Percentiles rank a stretch among this genome's conserved stretches.
Evolutionary conservation across 2,113 vertebrate genomes (phyloP).

Genomic region (Todiramphus saurophagus): DNA sequence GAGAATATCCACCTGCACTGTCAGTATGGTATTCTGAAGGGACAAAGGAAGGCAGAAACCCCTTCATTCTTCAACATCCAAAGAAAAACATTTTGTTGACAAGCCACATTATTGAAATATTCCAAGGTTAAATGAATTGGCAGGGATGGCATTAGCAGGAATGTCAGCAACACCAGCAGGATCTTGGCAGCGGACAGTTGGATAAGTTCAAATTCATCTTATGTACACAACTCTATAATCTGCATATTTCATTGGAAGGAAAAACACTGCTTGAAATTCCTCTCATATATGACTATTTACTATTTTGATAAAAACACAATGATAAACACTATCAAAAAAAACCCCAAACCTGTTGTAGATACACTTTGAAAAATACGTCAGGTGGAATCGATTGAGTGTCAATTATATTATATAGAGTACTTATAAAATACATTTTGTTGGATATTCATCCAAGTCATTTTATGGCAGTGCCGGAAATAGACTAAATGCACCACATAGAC

Average conservation of each 20-base stretch:
- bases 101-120: background rate
- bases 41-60: background rate
- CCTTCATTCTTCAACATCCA: background rate
- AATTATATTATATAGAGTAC: background rate
- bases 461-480: background rate
- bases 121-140: background rate
- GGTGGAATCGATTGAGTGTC: background rate
- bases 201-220: background rate
- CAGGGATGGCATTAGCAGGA: background rate
- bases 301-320: background rate
- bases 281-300: background rate
- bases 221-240: background rate
- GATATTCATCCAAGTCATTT: background rate
- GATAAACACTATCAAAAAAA: background rate
- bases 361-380: background rate
- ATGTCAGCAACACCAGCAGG: conserved; percentile 26
- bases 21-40: background rate
- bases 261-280: background rate
- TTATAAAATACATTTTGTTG: background rate
- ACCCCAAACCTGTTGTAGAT: background rate
- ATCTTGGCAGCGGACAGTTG: background rate
- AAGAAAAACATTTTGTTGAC: background rate
- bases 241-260: background rate
- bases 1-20: background rate
- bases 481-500: background rate